Base-by-base conservation (phyloP, 2,888 invertebrate genomes). In the Octodonta nipae region DNA sequence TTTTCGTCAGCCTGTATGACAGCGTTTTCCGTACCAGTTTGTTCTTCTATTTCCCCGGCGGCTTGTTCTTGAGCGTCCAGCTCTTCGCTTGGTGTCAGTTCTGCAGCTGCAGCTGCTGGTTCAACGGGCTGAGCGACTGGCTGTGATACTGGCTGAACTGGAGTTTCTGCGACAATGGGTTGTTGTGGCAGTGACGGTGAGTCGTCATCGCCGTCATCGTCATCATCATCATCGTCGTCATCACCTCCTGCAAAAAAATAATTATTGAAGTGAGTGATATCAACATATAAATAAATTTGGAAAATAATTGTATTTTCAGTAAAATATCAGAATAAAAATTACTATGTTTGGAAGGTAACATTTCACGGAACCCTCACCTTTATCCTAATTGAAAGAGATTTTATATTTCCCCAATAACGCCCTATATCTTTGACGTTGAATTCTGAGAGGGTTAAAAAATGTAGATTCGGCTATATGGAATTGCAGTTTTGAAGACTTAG, bases 241-340 rank as follows among this genome's bases (percentile, higher is more conserved):
- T 77, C 71, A 35, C 70, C 73, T 33, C 72, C 73, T 36, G 70
- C 73, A 42, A 73, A 25, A 13, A n/a, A n/a, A n/a, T n/a, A n/a
- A n/a, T n/a, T 13, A 36, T n/a, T n/a, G n/a, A n/a, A n/a, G n/a
- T n/a, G n/a, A n/a, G n/a, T n/a, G n/a, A n/a, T n/a, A n/a, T n/a
- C n/a, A n/a, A n/a, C n/a, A n/a, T n/a, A n/a, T n/a, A n/a, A n/a
- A n/a, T n/a, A n/a, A n/a, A n/a, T n/a, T n/a, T n/a, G n/a, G n/a
- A n/a, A n/a, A n/a, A n/a, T n/a, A n/a, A n/a, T n/a, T n/a, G n/a
- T n/a, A n/a, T n/a, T n/a, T n/a, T n/a, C n/a, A n/a, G n/a, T n/a
- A n/a, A n/a, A n/a, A n/a, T n/a, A n/a, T n/a, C n/a, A n/a, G n/a
- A n/a, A n/a, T n/a, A n/a, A n/a, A n/a, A n/a, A n/a, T n/a, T n/a